Conservation (phyloP, 2,888 invertebrate genomes). For the Portevinia maculata region DNA sequence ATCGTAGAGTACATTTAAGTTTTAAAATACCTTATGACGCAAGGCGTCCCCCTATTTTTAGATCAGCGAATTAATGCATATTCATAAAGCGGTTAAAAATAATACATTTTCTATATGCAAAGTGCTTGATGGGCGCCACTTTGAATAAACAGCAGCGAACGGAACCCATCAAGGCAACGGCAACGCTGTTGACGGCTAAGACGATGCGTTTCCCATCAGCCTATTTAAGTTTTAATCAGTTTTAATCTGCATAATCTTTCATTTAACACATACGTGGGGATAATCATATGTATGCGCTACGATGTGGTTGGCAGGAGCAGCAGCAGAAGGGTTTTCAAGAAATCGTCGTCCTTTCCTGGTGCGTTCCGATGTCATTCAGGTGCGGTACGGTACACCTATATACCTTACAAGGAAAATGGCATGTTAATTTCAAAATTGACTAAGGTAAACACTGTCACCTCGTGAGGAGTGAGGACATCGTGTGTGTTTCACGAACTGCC, state of each 20-base stretch:
- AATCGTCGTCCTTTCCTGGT: conserved; percentile 22
- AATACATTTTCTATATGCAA: conserved; percentile 45
- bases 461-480: conserved; percentile 8
- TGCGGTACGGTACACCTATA: neutral
- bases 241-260: conserved; percentile 72
- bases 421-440: conserved; percentile 70
- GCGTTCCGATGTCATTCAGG: neutral
- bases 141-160: conserved; percentile 56
- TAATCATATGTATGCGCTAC: conserved; percentile 14
- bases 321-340: conserved; percentile 25
- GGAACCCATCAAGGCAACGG: conserved; percentile 1
- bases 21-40: conserved; percentile 32
- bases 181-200: conserved; percentile 2
- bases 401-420: conserved; percentile 32
- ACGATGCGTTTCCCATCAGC: conserved; percentile 43
- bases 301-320: neutral
- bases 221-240: conserved; percentile 69
- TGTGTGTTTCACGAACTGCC: conserved; percentile 15
- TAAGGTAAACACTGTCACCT: conserved; percentile 68
- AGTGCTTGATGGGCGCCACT: conserved; percentile 61
- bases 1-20: conserved; percentile 25
- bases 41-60: conserved; percentile 43
- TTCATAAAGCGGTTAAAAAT: conserved; percentile 71
- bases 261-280: conserved; percentile 55
- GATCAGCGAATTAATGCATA: conserved; percentile 68